These are phyloP conservation scores for Pandemis heparana DNA, from an alignment of 2,888 invertebrate genomes.

Conservation along the genomic window DNA sequence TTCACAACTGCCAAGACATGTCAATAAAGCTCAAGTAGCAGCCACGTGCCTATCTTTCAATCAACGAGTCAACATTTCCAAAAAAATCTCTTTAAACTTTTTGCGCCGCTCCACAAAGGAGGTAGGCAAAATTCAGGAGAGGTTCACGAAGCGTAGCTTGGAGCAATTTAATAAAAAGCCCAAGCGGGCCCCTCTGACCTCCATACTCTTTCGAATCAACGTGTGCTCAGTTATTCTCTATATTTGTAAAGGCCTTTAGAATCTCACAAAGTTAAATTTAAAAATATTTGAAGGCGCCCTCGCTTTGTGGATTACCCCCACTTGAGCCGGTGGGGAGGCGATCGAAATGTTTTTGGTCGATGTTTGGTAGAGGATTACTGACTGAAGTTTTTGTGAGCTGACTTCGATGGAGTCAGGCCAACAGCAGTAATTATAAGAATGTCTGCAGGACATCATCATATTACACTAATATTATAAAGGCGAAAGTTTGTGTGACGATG, in stretches of 20 bases:
- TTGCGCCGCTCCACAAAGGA: conserved; percentile 32
- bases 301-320: conserved; percentile 37
- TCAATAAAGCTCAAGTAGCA: neutral
- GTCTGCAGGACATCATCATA: too few species aligned
- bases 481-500: too few species aligned
- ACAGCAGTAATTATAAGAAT: too few species aligned
- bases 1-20: neutral
- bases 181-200: conserved; percentile 46
- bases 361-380: neutral
- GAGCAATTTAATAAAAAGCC: conserved; percentile 72
- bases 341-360: conserved; percentile 17
- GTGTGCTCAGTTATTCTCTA: conserved; percentile 33
- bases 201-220: conserved; percentile 29
- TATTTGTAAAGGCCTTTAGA: conserved; percentile 42
- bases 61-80: conserved; percentile 31
- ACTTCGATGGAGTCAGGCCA: neutral
- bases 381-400: neutral
- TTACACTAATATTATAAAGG: too few species aligned
- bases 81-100: conserved; percentile 24
- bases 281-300: conserved; percentile 31
- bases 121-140: conserved; percentile 30
- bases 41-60: conserved; percentile 25
- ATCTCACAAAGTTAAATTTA: conserved; percentile 34
- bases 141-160: conserved; percentile 35
- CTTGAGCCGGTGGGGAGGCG: conserved; percentile 9